A percentile compares a stretch with the other conserved stretches of the same genome.
Conservation (phyloP, 2,888 invertebrate species). For the Autographa gamma region DNA sequence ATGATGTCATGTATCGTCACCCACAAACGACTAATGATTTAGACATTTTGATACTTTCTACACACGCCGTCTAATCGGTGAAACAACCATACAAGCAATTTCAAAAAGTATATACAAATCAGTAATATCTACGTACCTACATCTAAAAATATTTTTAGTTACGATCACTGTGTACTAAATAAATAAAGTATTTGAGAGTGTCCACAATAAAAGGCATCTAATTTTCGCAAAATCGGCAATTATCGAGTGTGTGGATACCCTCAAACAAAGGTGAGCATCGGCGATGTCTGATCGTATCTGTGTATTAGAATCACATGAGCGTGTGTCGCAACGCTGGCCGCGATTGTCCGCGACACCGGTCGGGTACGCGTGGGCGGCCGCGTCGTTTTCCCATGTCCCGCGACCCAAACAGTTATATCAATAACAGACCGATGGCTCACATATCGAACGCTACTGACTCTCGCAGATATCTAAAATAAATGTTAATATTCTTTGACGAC, state of each 20-base stretch:
- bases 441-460: slow-evolving; percentile 60
- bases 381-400: slow-evolving; percentile 78
- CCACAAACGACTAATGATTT: slow-evolving; percentile 59
- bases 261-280: slow-evolving; percentile 16
- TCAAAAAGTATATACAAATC: neutral
- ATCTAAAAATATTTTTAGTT: too few species aligned
- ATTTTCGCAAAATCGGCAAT: neutral
- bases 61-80: neutral
- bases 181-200: neutral
- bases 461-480: slow-evolving; percentile 61
- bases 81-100: neutral
- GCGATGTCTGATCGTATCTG: slow-evolving; percentile 8
- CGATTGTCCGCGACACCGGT: slow-evolving; percentile 68
- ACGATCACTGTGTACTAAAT: too few species aligned
- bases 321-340: slow-evolving; percentile 48
- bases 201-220: neutral
- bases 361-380: slow-evolving; percentile 76
- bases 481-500: slow-evolving; percentile 53
- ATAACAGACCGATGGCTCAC: slow-evolving; percentile 72
- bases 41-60: slow-evolving; percentile 31
- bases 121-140: too few species aligned
- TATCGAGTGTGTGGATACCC: neutral
- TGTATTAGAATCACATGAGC: slow-evolving; percentile 19
- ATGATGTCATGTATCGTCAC: slow-evolving; percentile 79
- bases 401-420: slow-evolving; percentile 84